Percentiles rank a stretch among this genome's conserved stretches.
phyloP scores from a whole-genome alignment of 1,140 invertebrate genomes.

The Mamestra configurata region DNA sequence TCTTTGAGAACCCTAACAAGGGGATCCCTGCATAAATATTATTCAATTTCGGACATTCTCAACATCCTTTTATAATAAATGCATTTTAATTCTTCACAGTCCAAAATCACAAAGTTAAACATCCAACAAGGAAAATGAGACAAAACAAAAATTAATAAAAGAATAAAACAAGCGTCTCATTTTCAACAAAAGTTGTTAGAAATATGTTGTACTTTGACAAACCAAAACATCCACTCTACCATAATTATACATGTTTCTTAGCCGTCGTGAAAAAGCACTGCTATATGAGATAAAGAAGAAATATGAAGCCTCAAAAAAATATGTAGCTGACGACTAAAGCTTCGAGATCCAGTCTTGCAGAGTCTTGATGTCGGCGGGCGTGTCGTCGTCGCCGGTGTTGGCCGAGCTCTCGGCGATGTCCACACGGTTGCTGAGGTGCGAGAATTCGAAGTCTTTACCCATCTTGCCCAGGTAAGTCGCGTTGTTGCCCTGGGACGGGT shows the following conservation, averaged over 20 bases:
- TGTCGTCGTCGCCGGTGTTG: constrained; percentile 89
- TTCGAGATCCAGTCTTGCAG: constrained; percentile 91
- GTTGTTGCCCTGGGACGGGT: constrained; percentile 89
- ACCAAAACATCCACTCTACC: neutral
- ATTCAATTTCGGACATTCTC: constrained; percentile 8
- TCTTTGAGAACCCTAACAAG: constrained; percentile 7
- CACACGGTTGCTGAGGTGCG: constrained; percentile 91
- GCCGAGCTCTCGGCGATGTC: constrained; percentile 93
- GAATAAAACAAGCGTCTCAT: neutral
- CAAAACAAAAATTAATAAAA: constrained; percentile 12
- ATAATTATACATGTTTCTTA: neutral
- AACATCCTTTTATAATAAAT: constrained; percentile 27
- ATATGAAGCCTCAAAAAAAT: neutral
- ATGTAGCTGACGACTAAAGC: constrained; percentile 68
- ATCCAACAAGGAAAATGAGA: neutral
- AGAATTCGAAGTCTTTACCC: constrained; percentile 95
- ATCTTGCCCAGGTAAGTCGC: constrained; percentile 90
- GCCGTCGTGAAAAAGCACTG: neutral
- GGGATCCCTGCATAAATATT: constrained; percentile 14
- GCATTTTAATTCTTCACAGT: neutral
- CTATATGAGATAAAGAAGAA: neutral
- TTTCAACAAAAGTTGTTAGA: neutral
- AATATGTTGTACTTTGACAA: constrained; percentile 7
- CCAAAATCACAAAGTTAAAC: constrained; percentile 11
- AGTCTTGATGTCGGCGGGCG: constrained; percentile 88